phyloP scores from a whole-genome alignment of 2,888 invertebrate genomes.

The Achlya flavicornis region DNA sequence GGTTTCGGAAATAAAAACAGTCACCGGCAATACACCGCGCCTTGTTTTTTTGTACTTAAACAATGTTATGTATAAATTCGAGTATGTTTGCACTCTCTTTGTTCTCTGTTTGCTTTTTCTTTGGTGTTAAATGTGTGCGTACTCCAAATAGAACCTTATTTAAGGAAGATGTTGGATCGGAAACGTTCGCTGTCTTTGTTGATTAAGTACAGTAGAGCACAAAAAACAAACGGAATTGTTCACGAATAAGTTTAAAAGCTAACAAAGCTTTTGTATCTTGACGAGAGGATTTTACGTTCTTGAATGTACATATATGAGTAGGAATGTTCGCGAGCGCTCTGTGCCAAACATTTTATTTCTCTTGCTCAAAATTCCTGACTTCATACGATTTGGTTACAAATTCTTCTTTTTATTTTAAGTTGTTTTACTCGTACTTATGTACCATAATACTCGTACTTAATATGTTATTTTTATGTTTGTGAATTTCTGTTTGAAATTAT shows the following conservation, averaged over 20 bases:
- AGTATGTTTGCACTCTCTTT: slow-evolving; percentile 6
- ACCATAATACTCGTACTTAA: neutral
- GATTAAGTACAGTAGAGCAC: slow-evolving; percentile 7
- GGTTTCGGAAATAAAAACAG: neutral
- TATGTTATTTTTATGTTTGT: neutral
- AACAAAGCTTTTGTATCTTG: slow-evolving; percentile 7
- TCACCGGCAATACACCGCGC: neutral
- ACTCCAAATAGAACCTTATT: slow-evolving; percentile 1
- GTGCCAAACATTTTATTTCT: slow-evolving; percentile 7
- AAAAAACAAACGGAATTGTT: slow-evolving; percentile 8
- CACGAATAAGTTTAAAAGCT: slow-evolving; percentile 6
- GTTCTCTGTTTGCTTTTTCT: slow-evolving; percentile 7
- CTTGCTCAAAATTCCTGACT: neutral
- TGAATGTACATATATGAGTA: slow-evolving; percentile 4
- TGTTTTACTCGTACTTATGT: neutral
- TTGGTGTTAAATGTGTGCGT: slow-evolving; percentile 3
- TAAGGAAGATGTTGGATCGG: slow-evolving; percentile 6
- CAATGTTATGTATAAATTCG: slow-evolving; percentile 7
- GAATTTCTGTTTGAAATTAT: neutral
- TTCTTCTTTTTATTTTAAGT: neutral
- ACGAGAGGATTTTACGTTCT: slow-evolving; percentile 2
- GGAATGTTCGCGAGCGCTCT: neutral
- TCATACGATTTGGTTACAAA: slow-evolving; percentile 6
- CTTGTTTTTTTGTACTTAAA: slow-evolving; percentile 1
- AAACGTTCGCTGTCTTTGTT: slow-evolving; percentile 2